Evolutionary conservation across 2,113 vertebrate genomes (phyloP), one percentile per base, ranked within the genome.

Genomic region (Ptilorrhoa leucosticta): DNA sequence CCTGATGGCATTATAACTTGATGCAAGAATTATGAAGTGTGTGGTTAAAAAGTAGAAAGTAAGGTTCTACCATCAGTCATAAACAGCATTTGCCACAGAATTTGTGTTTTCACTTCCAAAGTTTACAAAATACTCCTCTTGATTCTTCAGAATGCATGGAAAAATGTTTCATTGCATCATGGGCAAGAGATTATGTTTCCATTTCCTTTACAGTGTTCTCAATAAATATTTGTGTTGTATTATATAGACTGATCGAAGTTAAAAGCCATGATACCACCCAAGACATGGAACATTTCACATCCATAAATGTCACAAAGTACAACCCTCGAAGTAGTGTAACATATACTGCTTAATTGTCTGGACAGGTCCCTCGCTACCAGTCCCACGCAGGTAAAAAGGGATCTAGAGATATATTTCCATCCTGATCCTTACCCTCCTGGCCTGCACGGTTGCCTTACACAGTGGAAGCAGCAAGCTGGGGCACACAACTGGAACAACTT

Each of bases 81-180:
- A 73, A 1, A 33, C 27, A 78, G 60, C n/a, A 65, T 66, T 72
- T 58, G 23, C 48, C 48, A 89, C 50, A 84, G 24, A 35, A 70
- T 68, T 77, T 95, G 42, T 86, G 58, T 45, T 75, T 76, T 75
- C 44, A 57, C 39, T 48, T 86, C 50, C 53, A 51, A 28, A 57
- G 51, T 71, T 70, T 92, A 76, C 50, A 94, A 90, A 72, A 66
- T 15, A 78, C 13, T 94, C 26, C 30, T 64, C 31, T 2, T 44
- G 17, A 91, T 73, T 82, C 80, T 83, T 66, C n/a, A 86, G 33
- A 73, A 53, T 77, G 82, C 48, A 79, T 48, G 39, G 64, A 90
- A 96, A 96, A 96, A 85, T 81, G 87, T 84, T 92, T 91, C 83
- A 95, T 15, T 78, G 89, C 72, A 87, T 50, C 57, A 91, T 47